Conservation (phyloP, 2,113 vertebrate species). For the Mastomys natalensis region DNA sequence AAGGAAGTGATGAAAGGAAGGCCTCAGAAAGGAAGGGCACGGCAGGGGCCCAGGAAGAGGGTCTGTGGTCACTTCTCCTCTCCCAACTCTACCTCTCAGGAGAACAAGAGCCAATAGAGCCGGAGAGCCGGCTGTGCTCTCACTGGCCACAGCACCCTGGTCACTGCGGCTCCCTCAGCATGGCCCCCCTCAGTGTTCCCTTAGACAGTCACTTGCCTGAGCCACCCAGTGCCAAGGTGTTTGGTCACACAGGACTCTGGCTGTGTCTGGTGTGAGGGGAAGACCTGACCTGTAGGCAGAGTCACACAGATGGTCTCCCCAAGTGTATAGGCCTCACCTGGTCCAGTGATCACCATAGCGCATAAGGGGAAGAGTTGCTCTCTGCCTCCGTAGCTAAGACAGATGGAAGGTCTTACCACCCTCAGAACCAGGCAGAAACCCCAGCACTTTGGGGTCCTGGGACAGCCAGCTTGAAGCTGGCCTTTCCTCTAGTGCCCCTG, state of each 20-base stretch:
- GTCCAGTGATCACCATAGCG: background rate
- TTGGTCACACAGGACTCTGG: background rate
- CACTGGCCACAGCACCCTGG: background rate
- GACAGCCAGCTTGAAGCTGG: background rate
- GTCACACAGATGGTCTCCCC: no score
- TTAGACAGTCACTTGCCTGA: background rate
- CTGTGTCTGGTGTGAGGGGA: no score
- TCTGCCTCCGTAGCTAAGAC: background rate
- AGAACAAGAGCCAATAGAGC: background rate
- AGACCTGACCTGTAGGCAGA: background rate
- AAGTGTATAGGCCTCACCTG: background rate
- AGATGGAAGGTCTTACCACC: background rate
- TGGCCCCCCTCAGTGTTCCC: background rate
- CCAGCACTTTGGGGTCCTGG: background rate
- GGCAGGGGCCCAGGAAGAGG: background rate
- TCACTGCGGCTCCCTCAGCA: background rate
- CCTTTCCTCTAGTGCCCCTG: background rate
- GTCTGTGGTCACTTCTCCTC: no score
- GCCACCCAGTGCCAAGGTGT: no score
- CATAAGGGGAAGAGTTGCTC: background rate
- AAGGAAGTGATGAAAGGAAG: no score
- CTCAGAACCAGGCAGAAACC: background rate
- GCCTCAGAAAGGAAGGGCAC: no score
- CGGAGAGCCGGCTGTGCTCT: background rate
- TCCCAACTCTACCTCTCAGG: background rate